Conservation (phyloP, 2,888 invertebrate species). For the Drosophila gaucha region DNA sequence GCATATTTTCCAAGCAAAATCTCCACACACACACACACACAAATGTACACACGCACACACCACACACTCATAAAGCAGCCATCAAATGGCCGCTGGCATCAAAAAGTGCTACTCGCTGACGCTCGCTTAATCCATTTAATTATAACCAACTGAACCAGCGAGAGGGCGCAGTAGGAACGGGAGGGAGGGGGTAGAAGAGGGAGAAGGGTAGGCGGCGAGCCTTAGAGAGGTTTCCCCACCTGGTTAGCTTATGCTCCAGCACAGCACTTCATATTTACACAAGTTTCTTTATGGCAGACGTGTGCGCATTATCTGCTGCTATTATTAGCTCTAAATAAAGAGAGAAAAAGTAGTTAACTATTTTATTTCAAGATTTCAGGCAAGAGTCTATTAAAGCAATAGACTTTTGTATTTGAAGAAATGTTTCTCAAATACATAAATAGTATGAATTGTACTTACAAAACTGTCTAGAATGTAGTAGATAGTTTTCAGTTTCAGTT, state of each 20-base stretch:
- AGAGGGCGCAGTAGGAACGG: neutral
- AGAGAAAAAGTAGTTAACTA: neutral
- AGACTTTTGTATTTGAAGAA: too few relatives aligned
- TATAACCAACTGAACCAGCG: slow-evolving; percentile 22
- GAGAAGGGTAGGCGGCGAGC: too few relatives aligned
- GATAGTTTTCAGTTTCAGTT: neutral
- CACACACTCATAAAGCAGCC: slow-evolving; percentile 17
- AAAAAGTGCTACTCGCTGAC: slow-evolving; percentile 62
- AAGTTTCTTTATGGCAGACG: slow-evolving; percentile 33
- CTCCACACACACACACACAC: slow-evolving; percentile 13
- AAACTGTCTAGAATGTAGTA: too few relatives aligned
- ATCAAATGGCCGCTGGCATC: slow-evolving; percentile 61
- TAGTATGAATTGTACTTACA: too few relatives aligned
- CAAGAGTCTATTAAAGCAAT: too few relatives aligned
- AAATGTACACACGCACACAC: neutral
- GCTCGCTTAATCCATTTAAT: slow-evolving; percentile 61
- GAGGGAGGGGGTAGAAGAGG: neutral
- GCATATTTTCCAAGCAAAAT: slow-evolving; percentile 50
- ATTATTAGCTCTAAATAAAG: slow-evolving; percentile 18
- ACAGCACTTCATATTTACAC: slow-evolving; percentile 18
- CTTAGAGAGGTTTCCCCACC: neutral
- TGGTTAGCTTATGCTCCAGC: slow-evolving; percentile 7
- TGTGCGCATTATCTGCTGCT: slow-evolving; percentile 26
- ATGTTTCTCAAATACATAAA: too few relatives aligned
- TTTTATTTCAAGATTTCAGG: neutral